Conservation (phyloP, 2,888 invertebrate genomes). For the Rhorus exstirpatorius region DNA sequence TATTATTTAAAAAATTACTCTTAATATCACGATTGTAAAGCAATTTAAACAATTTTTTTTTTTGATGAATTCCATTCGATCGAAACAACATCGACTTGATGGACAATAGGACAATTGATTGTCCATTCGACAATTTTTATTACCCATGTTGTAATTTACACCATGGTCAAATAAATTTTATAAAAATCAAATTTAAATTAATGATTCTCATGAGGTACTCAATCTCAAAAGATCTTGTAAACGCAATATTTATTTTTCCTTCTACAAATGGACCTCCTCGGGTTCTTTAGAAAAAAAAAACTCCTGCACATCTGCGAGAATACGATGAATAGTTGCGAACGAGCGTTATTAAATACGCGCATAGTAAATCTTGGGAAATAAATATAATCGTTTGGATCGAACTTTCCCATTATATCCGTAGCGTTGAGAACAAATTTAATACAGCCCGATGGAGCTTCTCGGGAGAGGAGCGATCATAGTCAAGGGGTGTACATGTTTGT, state of each 20-base stretch:
- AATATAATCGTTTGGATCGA: constrained; percentile 58
- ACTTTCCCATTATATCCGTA: constrained; percentile 58
- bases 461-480: constrained; percentile 47
- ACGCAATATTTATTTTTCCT: too few species aligned
- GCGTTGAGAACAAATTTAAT: constrained; percentile 55
- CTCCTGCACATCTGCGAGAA: not conserved
- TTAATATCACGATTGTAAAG: not conserved
- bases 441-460: constrained; percentile 39
- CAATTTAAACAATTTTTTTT: too few species aligned
- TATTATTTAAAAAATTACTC: not conserved
- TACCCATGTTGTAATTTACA: too few species aligned
- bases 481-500: constrained; percentile 48
- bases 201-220: too few species aligned
- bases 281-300: too few species aligned
- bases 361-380: constrained; percentile 28
- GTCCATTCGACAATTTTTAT: not conserved
- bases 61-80: too few species aligned
- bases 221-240: too few species aligned
- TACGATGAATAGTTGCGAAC: not conserved
- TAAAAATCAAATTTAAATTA: not conserved
- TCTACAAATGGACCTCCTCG: too few species aligned
- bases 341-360: too few species aligned
- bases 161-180: not conserved
- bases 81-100: too few species aligned
- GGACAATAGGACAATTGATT: too few species aligned